Evolutionary conservation across 37 sponge, comb jelly and placozoan genomes (phyloP).

Genomic region (Tethya wilhelma): DNA sequence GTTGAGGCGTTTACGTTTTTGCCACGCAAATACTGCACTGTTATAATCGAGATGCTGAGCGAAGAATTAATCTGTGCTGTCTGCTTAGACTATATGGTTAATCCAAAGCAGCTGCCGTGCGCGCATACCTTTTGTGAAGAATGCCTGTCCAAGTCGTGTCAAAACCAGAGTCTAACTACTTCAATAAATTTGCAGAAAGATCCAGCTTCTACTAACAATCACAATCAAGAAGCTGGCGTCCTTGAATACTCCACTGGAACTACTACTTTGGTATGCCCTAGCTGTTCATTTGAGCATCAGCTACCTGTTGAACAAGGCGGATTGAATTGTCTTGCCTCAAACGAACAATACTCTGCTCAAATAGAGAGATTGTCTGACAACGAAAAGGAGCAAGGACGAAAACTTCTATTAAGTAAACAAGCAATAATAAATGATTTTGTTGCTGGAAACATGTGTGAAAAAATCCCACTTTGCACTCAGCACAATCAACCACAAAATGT

Average conservation of each 20-base stretch:
- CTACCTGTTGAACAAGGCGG: too few relatives aligned
- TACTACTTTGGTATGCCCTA: too few relatives aligned
- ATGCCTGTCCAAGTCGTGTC: slow-evolving; percentile 4
- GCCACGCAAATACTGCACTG: too few relatives aligned
- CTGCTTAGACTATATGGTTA: slow-evolving; percentile 14
- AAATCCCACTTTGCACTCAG: background rate
- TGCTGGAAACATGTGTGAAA: background rate
- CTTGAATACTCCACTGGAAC: too few relatives aligned
- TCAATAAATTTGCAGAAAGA: background rate
- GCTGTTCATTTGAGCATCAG: too few relatives aligned
- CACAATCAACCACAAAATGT: slow-evolving; percentile 16
- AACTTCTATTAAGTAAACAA: background rate
- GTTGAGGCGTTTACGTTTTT: too few relatives aligned
- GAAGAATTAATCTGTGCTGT: slow-evolving; percentile 27
- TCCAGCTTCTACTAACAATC: background rate
- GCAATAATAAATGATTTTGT: background rate
- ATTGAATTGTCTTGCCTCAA: background rate
- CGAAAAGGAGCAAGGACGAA: background rate
- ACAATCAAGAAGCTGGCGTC: too few relatives aligned
- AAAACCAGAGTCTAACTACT: background rate
- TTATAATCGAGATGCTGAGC: background rate
- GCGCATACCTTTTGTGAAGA: slow-evolving; percentile 38
- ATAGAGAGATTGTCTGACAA: slow-evolving; percentile 1
- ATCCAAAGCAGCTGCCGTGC: slow-evolving; percentile 22
- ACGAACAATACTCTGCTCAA: background rate